phyloP scores from a whole-genome alignment of 2,888 invertebrate species.

The Emmelina monodactyla region DNA sequence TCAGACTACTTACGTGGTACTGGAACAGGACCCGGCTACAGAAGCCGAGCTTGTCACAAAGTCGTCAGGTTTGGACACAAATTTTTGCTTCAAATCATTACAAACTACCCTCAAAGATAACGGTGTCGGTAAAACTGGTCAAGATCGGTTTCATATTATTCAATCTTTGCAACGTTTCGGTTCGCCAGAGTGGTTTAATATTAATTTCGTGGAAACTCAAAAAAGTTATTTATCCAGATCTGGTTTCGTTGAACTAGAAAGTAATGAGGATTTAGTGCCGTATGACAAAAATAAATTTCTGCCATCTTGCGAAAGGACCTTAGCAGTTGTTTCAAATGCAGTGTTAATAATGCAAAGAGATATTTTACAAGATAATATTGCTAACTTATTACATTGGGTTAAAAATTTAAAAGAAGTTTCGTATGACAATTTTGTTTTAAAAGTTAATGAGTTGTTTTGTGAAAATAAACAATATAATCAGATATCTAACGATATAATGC shows the following conservation, averaged over 20 bases:
- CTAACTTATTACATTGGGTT: background rate
- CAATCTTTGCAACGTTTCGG: background rate
- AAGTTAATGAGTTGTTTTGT: background rate
- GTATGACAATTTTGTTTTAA: too few relatives aligned
- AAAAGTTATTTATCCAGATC: constrained; percentile 2
- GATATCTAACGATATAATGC: constrained; percentile 3
- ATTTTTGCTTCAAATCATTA: background rate
- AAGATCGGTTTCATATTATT: background rate
- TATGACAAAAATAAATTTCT: constrained; percentile 3
- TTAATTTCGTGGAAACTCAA: constrained; percentile 1
- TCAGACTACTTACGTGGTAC: too few relatives aligned
- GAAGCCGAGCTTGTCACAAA: too few relatives aligned
- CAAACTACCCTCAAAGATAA: constrained; percentile 3
- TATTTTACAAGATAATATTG: background rate
- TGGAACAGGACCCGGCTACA: too few relatives aligned
- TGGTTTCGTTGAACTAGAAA: constrained; percentile 1
- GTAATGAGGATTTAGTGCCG: constrained; percentile 3
- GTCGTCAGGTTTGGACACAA: too few relatives aligned
- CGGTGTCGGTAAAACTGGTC: background rate
- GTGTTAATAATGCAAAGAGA: background rate
- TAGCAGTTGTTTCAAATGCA: constrained; percentile 2
- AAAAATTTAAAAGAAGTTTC: background rate
- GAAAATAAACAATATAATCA: background rate
- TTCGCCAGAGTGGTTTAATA: constrained; percentile 3
- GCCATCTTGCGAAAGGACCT: background rate